A percentile compares a stretch with the other conserved stretches of the same genome.
Conservation (phyloP, 2,888 invertebrate genomes). For the Spodoptera picta region DNA sequence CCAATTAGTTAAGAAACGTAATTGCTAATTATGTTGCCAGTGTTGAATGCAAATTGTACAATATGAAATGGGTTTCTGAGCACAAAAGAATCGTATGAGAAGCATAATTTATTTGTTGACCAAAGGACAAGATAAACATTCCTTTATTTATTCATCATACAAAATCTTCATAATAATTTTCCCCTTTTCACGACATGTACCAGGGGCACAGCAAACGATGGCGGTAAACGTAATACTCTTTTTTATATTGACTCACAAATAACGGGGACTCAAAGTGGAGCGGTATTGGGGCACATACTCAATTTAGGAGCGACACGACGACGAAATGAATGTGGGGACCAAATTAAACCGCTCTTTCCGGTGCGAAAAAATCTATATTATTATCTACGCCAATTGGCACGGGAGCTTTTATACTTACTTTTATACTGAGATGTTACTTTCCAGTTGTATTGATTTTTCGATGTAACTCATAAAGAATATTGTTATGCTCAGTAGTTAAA, state of each 20-base stretch:
- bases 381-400: slow-evolving; percentile 24
- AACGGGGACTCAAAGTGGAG: slow-evolving; percentile 38
- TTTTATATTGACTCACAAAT: slow-evolving; percentile 44
- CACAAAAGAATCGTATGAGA: too few species aligned
- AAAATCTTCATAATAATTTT: slow-evolving; percentile 3
- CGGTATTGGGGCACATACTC: slow-evolving; percentile 45
- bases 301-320: slow-evolving; percentile 43
- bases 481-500: too few species aligned
- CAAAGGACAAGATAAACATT: neutral
- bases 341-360: slow-evolving; percentile 44
- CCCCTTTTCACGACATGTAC: slow-evolving; percentile 19
- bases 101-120: too few species aligned
- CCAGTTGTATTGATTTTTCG: neutral
- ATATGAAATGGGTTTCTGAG: too few species aligned
- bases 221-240: slow-evolving; percentile 37
- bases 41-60: too few species aligned
- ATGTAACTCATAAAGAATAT: too few species aligned
- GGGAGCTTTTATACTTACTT: slow-evolving; percentile 6
- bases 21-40: too few species aligned
- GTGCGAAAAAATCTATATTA: slow-evolving; percentile 28
- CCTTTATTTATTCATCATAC: neutral
- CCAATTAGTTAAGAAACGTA: neutral
- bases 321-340: slow-evolving; percentile 35
- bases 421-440: neutral
- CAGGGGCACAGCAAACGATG: slow-evolving; percentile 26